Evolutionary conservation across 1,140 invertebrate genomes (phyloP), one percentile per base, ranked within the genome.

Genomic region (Antheraea mylitta): DNA sequence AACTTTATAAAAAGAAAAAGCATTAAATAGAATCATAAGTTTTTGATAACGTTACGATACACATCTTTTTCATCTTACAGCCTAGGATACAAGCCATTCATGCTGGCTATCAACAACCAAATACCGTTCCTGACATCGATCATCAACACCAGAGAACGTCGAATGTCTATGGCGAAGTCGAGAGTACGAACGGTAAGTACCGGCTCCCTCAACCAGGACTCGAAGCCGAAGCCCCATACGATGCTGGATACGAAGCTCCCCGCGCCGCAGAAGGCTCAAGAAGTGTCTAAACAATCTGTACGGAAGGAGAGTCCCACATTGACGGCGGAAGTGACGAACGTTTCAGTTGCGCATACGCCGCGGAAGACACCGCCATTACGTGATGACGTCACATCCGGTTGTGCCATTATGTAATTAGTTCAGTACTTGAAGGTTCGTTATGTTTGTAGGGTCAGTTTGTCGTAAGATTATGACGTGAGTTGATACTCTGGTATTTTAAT

Each of bases 11-110:
- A n/a, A n/a, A n/a, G n/a, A n/a, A n/a, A n/a, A n/a, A n/a, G n/a
- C n/a, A n/a, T n/a, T n/a, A n/a, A n/a, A n/a, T n/a, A n/a, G n/a
- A n/a, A n/a, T n/a, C n/a, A n/a, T n/a, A n/a, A n/a, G n/a, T n/a
- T n/a, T n/a, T n/a, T n/a, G n/a, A n/a, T n/a, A n/a, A n/a, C n/a
- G n/a, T n/a, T n/a, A n/a, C n/a, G n/a, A n/a, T n/a, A n/a, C n/a
- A n/a, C n/a, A n/a, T n/a, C n/a, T n/a, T n/a, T n/a, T n/a, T n/a
- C n/a, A n/a, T 11, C 11, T 42, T 53, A 53, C 91, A 97, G 96
- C 85, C 87, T 96, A 71, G 96, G 96, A 38, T 97, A 96, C 87
- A 96, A 95, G 79, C 94, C 94, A 9, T 97, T 97, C 84, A 95
- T 96, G 93, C 80, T 95, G 74, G 94, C 95, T 64, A 95, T 97